Evolutionary conservation across 2,113 vertebrate species (phyloP).

Genomic region (Prionailurus bengalensis): DNA sequence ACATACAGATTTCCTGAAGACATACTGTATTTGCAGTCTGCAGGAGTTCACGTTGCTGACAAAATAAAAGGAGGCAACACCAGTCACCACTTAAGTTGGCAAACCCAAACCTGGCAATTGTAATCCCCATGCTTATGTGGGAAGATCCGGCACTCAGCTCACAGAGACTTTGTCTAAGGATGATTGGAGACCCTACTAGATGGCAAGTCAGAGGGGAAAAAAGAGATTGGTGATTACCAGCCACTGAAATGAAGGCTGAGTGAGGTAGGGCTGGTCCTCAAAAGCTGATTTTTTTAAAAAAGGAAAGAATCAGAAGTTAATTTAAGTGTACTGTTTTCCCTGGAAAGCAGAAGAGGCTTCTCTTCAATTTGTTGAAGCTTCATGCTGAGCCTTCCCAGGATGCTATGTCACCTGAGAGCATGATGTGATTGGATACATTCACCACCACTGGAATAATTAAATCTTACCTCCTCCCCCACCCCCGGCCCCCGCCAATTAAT

Average conservation of each 20-base stretch:
- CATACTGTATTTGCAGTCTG: neutral
- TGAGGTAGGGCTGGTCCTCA: neutral
- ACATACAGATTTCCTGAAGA: neutral
- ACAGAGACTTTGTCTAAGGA: neutral
- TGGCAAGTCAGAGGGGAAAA: neutral
- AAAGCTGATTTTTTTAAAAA: neutral
- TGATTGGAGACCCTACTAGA: neutral
- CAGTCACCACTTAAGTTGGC: neutral
- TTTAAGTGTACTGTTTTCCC: neutral
- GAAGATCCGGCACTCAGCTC: neutral
- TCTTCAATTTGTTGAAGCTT: neutral
- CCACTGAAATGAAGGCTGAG: neutral
- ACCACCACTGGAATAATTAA: neutral
- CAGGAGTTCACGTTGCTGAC: neutral
- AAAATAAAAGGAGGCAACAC: neutral
- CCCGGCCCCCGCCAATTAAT: neutral
- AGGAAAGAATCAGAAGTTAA: neutral
- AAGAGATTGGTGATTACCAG: neutral
- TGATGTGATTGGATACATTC: neutral
- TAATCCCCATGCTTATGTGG: neutral
- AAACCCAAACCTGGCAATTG: conserved; percentile 4
- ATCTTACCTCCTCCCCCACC: neutral
- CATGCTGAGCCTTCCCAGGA: neutral
- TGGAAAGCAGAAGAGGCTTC: neutral
- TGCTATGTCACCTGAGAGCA: neutral